phyloP scores from a whole-genome alignment of 2,888 invertebrate genomes.

The Hirudinaria manillensis region DNA sequence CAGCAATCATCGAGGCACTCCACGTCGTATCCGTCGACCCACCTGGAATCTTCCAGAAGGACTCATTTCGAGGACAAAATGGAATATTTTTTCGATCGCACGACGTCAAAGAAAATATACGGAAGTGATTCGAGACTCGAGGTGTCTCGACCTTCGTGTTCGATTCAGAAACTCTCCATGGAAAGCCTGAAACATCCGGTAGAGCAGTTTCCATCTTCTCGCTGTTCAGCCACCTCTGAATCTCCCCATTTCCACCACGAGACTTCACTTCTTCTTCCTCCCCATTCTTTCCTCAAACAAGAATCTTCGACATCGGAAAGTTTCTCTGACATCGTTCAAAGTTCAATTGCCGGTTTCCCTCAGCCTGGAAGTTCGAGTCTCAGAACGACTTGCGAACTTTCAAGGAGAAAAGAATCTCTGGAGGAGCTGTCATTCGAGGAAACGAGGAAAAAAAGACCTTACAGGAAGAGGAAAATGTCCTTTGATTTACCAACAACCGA shows the following conservation, averaged over 20 bases:
- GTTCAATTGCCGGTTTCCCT: background rate
- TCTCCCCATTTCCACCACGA: background rate
- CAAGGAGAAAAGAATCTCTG: background rate
- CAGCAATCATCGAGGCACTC: slow-evolving; percentile 9
- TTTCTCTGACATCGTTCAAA: background rate
- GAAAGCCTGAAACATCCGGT: background rate
- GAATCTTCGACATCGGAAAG: background rate
- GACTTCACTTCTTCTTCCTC: background rate
- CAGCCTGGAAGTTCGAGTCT: background rate
- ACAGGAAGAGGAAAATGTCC: background rate
- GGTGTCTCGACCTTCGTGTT: slow-evolving; percentile 10
- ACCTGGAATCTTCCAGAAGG: slow-evolving; percentile 14
- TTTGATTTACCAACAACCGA: background rate
- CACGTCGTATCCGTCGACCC: slow-evolving; percentile 13
- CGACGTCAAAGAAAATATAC: background rate
- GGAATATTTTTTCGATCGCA: background rate
- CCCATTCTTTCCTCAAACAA: background rate
- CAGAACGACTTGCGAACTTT: background rate
- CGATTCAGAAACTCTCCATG: background rate
- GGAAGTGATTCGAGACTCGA: slow-evolving; percentile 10
- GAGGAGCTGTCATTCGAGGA: background rate
- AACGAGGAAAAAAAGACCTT: slow-evolving; percentile 9
- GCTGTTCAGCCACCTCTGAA: background rate
- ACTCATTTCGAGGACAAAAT: background rate
- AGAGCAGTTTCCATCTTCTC: background rate